Percentiles rank a stretch among this genome's conserved stretches.
Evolutionary conservation across 2,113 vertebrate genomes (phyloP).

Genomic region (Erpornis zantholeuca): DNA sequence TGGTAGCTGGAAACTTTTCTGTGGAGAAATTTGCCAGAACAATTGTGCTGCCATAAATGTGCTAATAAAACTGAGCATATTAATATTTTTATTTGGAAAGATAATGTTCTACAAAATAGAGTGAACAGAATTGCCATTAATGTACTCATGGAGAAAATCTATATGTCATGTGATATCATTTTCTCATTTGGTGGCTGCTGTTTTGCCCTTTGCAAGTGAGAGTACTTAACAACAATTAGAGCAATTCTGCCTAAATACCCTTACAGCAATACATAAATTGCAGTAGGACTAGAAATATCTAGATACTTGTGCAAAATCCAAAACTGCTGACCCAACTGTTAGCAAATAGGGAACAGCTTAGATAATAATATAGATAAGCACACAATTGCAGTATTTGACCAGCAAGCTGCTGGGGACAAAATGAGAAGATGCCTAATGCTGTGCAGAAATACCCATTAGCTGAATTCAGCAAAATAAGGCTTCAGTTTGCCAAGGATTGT

Average conservation of each 20-base stretch:
- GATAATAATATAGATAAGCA: background rate
- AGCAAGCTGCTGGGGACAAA: background rate
- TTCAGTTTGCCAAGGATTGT: background rate
- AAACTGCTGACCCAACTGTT: background rate
- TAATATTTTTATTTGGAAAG: background rate
- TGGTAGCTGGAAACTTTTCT: background rate
- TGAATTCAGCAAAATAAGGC: slow-evolving; percentile 5
- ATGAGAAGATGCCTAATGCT: background rate
- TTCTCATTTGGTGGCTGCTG: background rate
- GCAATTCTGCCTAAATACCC: background rate
- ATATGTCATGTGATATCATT: fast-evolving
- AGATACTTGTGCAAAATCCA: background rate
- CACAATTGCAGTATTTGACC: background rate
- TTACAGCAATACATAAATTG: background rate
- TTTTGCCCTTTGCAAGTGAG: background rate
- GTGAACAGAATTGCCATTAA: background rate
- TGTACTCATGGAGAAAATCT: background rate
- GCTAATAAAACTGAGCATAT: background rate
- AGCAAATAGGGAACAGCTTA: background rate
- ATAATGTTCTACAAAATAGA: background rate
- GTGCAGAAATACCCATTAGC: background rate
- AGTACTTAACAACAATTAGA: background rate
- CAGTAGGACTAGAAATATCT: background rate
- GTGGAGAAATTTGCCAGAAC: background rate
- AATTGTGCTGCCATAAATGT: background rate